phyloP scores from a whole-genome alignment of 1,140 invertebrate species.

The Physella acuta region DNA sequence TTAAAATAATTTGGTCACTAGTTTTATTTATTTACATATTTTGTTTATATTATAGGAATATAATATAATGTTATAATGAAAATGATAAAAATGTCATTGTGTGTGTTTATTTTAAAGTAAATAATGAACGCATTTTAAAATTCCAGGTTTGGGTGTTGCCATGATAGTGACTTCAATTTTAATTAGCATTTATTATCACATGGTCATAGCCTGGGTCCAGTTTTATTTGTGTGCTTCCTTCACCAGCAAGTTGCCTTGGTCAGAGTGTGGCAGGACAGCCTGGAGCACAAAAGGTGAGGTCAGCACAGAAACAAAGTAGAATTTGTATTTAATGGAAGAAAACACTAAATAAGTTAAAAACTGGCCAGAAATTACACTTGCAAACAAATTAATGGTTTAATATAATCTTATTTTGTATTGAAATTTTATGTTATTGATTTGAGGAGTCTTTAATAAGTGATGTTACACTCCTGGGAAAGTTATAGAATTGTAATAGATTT shows the following conservation, averaged over 20 bases:
- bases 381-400: neutral
- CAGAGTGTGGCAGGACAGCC: constrained; percentile 68
- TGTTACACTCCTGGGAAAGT: no score
- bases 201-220: constrained; percentile 88
- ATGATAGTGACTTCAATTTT: constrained; percentile 41
- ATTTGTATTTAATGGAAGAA: neutral
- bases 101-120: neutral
- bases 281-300: constrained; percentile 46
- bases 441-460: no score
- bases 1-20: no score
- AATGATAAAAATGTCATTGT: neutral
- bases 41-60: neutral
- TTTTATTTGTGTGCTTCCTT: constrained; percentile 57
- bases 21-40: neutral
- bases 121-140: no score
- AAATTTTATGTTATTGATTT: no score
- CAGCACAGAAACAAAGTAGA: no score
- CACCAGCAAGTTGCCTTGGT: constrained; percentile 79
- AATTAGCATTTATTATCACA: constrained; percentile 87
- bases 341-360: no score
- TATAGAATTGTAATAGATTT: no score
- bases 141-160: constrained; percentile 44
- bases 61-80: neutral
- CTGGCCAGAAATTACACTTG: no score
- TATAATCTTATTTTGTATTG: no score